Conservation (phyloP, 1,140 invertebrate species). For the Nasonia vitripennis region DNA sequence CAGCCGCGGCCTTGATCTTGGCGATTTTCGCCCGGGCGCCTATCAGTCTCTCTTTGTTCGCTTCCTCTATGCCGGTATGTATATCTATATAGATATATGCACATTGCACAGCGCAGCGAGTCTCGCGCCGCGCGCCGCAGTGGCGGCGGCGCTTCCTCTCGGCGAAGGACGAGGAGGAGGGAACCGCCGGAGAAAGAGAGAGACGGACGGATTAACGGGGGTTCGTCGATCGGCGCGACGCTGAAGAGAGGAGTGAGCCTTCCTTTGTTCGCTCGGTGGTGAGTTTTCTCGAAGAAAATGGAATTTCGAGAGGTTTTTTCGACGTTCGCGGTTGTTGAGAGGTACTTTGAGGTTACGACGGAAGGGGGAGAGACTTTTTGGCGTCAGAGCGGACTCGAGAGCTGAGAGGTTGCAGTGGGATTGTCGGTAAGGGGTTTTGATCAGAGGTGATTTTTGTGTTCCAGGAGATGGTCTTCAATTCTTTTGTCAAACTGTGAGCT, state of each 20-base stretch:
- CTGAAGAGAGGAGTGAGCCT: not conserved
- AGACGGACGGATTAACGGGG: constrained; percentile 20
- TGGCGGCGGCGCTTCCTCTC: not conserved
- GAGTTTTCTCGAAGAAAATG: not conserved
- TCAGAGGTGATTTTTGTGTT: no score
- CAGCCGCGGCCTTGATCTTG: not conserved
- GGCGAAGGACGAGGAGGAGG: not conserved
- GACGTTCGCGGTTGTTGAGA: not conserved
- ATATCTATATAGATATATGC: not conserved
- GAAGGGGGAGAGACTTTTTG: not conserved
- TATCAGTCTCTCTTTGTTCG: not conserved
- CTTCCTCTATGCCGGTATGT: not conserved
- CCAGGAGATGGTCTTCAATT: no score
- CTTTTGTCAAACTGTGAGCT: no score
- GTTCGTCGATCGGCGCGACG: constrained; percentile 8
- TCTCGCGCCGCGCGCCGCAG: not conserved
- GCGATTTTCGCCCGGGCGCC: not conserved
- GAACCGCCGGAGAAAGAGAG: not conserved
- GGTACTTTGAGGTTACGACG: not conserved
- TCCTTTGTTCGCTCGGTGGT: not conserved
- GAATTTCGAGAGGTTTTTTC: not conserved
- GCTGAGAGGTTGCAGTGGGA: no score
- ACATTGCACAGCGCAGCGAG: no score
- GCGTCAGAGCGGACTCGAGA: no score
- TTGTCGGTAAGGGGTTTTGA: no score